Conservation (phyloP, 2,797 vertebrate genomes). For the Intellagama lesueurii region DNA sequence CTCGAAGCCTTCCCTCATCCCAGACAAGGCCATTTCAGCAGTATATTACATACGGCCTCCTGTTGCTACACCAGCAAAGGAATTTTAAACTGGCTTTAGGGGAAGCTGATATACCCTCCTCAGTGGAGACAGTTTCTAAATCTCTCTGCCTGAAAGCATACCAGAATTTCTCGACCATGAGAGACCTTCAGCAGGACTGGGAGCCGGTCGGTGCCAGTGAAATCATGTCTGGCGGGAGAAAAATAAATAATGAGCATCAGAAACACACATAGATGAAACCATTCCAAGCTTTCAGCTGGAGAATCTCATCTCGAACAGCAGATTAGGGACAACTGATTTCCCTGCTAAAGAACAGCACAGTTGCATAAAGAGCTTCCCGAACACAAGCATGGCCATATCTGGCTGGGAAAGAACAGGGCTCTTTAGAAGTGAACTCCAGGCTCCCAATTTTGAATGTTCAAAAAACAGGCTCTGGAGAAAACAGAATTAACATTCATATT, state of each 20-base stretch:
- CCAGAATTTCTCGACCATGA: constrained; percentile 91
- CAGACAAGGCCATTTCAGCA: background rate
- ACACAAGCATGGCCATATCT: constrained; percentile 12
- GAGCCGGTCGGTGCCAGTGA: constrained; percentile 82
- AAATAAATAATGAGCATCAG: constrained; percentile 16
- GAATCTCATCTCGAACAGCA: constrained; percentile 46
- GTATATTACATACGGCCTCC: background rate
- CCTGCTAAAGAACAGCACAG: constrained; percentile 54
- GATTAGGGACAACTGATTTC: constrained; percentile 66
- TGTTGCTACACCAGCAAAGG: background rate
- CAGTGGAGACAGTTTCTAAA: background rate
- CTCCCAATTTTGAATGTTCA: background rate
- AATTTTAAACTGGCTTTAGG: background rate
- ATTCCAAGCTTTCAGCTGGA: constrained; percentile 32
- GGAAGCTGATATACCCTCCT: background rate
- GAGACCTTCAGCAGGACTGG: constrained; percentile 92
- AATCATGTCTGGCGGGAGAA: constrained; percentile 83
- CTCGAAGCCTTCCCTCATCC: too few species aligned
- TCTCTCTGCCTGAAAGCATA: constrained; percentile 73
- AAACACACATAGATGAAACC: constrained; percentile 33
- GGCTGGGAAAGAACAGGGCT: background rate
- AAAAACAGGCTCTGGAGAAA: background rate
- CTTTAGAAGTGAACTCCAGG: background rate
- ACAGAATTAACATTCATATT: background rate
- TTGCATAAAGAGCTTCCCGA: constrained; percentile 12